phyloP scores from a whole-genome alignment of 2,797 vertebrate species.

The Tolypeutes matacus region DNA sequence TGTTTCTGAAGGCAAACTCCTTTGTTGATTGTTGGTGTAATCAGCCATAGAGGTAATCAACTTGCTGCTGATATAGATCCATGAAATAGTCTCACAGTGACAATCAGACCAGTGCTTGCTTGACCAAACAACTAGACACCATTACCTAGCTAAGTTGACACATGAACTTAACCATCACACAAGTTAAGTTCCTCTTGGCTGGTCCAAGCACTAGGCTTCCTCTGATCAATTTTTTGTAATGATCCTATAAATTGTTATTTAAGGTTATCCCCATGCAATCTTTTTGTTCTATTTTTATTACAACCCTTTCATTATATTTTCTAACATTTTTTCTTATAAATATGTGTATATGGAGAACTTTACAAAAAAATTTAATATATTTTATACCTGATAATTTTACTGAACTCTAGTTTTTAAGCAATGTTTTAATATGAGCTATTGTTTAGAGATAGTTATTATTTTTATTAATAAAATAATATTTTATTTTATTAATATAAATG shows the following conservation, averaged over 20 bases:
- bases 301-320: not conserved
- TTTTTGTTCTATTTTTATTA: not conserved
- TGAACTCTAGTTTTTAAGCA: not conserved
- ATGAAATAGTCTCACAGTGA: too few species aligned
- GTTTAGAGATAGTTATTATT: not conserved
- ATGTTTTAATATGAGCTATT: not conserved
- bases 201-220: not conserved
- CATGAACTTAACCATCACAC: too few species aligned
- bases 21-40: too few species aligned
- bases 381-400: not conserved
- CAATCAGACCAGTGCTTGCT: too few species aligned
- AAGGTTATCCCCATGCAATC: not conserved
- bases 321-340: too few species aligned
- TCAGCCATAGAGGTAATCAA: too few species aligned
- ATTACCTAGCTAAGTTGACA: too few species aligned
- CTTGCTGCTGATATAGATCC: too few species aligned
- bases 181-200: too few species aligned
- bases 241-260: not conserved
- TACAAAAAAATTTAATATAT: not conserved
- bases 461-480: not conserved
- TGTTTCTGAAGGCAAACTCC: too few species aligned
- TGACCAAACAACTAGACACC: too few species aligned
- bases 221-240: not conserved
- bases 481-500: not conserved
- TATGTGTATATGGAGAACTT: not conserved